Percentiles rank a stretch among this genome's conserved stretches.
Evolutionary conservation across 2,888 invertebrate species (phyloP).

Genomic region (Parelbella ahira): DNA sequence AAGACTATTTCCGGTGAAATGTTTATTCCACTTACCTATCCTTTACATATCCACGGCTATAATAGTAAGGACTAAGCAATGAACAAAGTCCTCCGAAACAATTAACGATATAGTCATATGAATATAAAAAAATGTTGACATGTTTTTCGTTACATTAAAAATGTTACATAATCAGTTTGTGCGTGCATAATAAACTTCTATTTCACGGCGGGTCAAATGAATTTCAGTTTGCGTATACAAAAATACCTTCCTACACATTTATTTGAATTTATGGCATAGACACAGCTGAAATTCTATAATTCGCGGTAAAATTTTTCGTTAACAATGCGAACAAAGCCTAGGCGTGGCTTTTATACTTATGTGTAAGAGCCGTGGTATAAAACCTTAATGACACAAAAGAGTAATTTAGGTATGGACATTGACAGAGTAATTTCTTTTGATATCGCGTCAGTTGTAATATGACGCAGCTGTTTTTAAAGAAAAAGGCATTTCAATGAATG

Average conservation of each 20-base stretch:
- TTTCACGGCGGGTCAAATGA: conserved; percentile 15
- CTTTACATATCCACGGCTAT: too few relatives aligned
- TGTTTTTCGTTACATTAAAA: background rate
- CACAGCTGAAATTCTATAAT: conserved; percentile 24
- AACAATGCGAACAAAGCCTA: conserved; percentile 17
- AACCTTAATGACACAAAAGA: background rate
- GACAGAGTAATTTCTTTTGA: conserved; percentile 10
- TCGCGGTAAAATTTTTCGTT: conserved; percentile 24
- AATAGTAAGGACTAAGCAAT: too few relatives aligned
- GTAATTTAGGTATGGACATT: conserved; percentile 16
- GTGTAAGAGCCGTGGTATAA: conserved; percentile 12
- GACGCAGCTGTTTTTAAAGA: conserved; percentile 3
- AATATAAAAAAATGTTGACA: too few relatives aligned
- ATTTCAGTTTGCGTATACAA: conserved; percentile 21
- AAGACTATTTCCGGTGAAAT: too few relatives aligned
- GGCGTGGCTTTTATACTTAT: conserved; percentile 21
- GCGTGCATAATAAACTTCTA: conserved; percentile 17
- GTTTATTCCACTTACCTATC: too few relatives aligned
- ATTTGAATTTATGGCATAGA: conserved; percentile 22
- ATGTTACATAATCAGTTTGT: background rate
- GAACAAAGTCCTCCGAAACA: too few relatives aligned
- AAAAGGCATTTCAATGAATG: too few relatives aligned
- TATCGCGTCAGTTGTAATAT: background rate
- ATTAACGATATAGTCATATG: too few relatives aligned
- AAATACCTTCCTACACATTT: conserved; percentile 20